phyloP scores from a whole-genome alignment of 23 tunicate genomes.

The Diplosoma virens region DNA sequence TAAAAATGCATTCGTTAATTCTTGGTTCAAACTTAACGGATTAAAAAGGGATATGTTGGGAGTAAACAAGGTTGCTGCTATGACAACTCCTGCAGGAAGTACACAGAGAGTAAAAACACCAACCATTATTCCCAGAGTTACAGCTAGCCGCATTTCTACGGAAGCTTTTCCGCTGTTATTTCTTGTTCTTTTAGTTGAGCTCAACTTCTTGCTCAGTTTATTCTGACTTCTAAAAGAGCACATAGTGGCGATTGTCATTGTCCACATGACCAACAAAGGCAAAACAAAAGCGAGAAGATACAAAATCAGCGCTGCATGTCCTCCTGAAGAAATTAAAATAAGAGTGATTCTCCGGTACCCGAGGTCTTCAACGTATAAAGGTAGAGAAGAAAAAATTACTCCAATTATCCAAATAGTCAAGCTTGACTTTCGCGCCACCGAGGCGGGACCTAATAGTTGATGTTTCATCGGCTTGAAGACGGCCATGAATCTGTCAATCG shows the following conservation, averaged over 20 bases:
- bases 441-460: not conserved
- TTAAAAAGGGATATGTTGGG: not conserved
- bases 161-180: not conserved
- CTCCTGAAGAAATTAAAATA: slow-evolving; percentile 18
- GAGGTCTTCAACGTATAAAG: slow-evolving; percentile 11
- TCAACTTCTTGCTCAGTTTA: not conserved
- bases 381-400: slow-evolving; percentile 29
- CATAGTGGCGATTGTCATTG: slow-evolving; percentile 26
- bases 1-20: not conserved
- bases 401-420: slow-evolving; percentile 23
- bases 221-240: slow-evolving; percentile 5
- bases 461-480: slow-evolving; percentile 25
- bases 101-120: slow-evolving; percentile 53
- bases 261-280: slow-evolving; percentile 56
- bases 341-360: slow-evolving; percentile 32
- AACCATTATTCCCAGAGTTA: slow-evolving; percentile 66
- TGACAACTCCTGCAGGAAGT: slow-evolving; percentile 37
- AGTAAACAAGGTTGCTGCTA: not conserved
- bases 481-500: slow-evolving; percentile 34
- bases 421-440: not conserved
- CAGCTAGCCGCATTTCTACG: slow-evolving; percentile 32
- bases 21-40: slow-evolving; percentile 1
- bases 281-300: slow-evolving; percentile 31
- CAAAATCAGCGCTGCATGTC: slow-evolving; percentile 14
- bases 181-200: not conserved